phyloP scores from a whole-genome alignment of 2,113 vertebrate genomes.

The Ctenodactylus gundi region DNA sequence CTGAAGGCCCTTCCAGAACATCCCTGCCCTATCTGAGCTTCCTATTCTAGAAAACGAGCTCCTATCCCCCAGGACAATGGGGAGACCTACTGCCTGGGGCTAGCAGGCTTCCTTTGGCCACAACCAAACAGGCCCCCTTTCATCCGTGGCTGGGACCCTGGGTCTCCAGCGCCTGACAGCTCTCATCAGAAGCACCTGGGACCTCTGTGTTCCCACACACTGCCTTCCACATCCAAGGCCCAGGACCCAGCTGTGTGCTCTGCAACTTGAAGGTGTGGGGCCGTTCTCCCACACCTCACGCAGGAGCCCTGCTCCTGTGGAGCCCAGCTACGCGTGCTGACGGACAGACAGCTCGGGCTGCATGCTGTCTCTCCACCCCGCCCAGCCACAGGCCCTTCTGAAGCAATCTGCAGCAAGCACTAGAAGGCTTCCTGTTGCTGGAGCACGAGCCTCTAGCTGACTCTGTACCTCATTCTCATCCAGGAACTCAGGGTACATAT shows the following conservation, averaged over 20 bases:
- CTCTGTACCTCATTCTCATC: too few species aligned
- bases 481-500: too few species aligned
- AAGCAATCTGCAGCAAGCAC: neutral
- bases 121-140: too few species aligned
- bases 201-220: too few species aligned
- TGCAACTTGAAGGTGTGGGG: neutral
- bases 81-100: too few species aligned
- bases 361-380: rapidly evolving
- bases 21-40: neutral
- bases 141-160: neutral
- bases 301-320: neutral
- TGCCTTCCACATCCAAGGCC: neutral
- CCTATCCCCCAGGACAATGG: neutral
- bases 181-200: neutral
- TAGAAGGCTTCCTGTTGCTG: neutral
- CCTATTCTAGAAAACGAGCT: neutral
- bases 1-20: neutral
- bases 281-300: too few species aligned
- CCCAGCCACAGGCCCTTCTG: neutral
- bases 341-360: neutral
- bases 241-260: neutral
- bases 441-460: neutral
- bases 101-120: neutral
- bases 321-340: neutral
- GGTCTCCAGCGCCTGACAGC: neutral